Percentiles rank a stretch among this genome's conserved stretches.
phyloP scores from a whole-genome alignment of 2,888 invertebrate species.

The Tetramorium bicarinatum region DNA sequence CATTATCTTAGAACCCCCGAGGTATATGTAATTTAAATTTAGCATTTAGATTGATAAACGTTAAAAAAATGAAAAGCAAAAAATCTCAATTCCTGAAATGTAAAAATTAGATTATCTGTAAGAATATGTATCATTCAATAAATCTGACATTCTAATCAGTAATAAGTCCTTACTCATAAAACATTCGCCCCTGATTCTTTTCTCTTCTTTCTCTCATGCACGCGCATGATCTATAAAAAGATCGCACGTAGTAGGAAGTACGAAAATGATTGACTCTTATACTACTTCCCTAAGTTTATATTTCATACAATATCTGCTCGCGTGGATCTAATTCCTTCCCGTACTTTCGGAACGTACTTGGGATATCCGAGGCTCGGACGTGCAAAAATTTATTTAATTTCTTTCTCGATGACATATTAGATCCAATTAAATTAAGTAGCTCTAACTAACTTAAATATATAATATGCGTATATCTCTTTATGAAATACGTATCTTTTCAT shows the following conservation, averaged over 20 bases:
- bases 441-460: slow-evolving; percentile 13
- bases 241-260: slow-evolving; percentile 27
- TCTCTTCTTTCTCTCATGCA: background rate
- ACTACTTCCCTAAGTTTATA: slow-evolving; percentile 35
- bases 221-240: slow-evolving; percentile 27
- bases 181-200: background rate
- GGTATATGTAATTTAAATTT: slow-evolving; percentile 6
- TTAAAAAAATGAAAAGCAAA: background rate
- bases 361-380: slow-evolving; percentile 24
- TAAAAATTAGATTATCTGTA: slow-evolving; percentile 12
- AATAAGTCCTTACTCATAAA: slow-evolving; percentile 14
- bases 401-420: background rate
- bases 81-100: slow-evolving; percentile 8
- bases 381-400: slow-evolving; percentile 12
- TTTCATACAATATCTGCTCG: slow-evolving; percentile 27
- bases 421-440: slow-evolving; percentile 12
- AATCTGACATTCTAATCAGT: slow-evolving; percentile 8
- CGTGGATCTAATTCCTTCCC: slow-evolving; percentile 15
- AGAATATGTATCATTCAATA: background rate
- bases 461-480: background rate
- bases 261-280: slow-evolving; percentile 43
- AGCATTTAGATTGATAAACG: background rate
- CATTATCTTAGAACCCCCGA: background rate
- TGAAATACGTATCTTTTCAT: slow-evolving; percentile 24
- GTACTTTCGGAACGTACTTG: slow-evolving; percentile 28